These are phyloP conservation scores for Glyptemys insculpta DNA, from an alignment of 2,797 vertebrate species.

Conservation along the genomic window DNA sequence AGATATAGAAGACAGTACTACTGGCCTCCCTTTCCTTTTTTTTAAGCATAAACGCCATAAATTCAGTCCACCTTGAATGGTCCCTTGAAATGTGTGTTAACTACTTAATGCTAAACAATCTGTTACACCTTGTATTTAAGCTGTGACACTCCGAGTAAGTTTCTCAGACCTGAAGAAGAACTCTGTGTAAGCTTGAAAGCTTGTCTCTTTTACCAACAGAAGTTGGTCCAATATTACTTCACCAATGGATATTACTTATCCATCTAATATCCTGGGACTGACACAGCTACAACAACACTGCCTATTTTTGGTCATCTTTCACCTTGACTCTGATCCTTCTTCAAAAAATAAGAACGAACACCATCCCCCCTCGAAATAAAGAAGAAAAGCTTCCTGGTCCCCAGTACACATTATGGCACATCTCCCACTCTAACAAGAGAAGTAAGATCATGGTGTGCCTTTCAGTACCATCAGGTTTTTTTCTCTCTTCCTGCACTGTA, in stretches of 20 bases:
- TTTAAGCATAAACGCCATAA: not conserved
- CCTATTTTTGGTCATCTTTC: not conserved
- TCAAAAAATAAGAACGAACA: not conserved
- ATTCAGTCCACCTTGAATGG: not conserved
- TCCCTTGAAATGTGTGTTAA: not conserved
- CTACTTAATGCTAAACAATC: not conserved
- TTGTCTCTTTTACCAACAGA: not conserved
- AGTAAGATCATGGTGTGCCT: not conserved
- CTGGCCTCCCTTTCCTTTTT: not conserved
- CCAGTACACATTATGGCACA: not conserved
- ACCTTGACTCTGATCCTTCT: not conserved
- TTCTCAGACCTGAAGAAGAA: not conserved
- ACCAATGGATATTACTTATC: not conserved
- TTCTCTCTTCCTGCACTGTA: not conserved
- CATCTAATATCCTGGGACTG: not conserved
- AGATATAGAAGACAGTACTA: not conserved
- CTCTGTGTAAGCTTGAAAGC: not conserved
- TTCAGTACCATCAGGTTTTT: not conserved
- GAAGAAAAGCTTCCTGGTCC: not conserved
- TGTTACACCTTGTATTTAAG: not conserved
- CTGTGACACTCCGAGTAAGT: not conserved
- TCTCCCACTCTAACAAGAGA: not conserved
- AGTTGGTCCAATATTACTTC: not conserved
- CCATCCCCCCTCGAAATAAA: accelerated
- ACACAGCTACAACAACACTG: not conserved